Conservation (phyloP, 2,113 vertebrate species). For the Isichthys henryi region DNA sequence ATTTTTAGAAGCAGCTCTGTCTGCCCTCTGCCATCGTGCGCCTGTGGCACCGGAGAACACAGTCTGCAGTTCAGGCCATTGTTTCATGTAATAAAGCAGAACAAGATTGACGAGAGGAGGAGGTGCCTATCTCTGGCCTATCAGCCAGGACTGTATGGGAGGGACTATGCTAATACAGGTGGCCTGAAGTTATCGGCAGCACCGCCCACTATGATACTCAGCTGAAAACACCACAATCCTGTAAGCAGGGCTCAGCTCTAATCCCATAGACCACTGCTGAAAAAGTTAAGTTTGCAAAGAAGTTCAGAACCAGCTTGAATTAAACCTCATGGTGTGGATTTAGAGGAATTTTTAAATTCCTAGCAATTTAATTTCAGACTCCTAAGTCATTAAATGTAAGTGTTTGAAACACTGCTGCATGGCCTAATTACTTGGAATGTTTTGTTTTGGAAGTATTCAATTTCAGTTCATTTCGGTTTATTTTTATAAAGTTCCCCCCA, state of each 20-base stretch:
- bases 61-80: slow-evolving; percentile 28
- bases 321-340: not conserved
- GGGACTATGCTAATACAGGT: slow-evolving; percentile 31
- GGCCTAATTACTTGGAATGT: not conserved
- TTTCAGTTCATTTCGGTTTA: not conserved
- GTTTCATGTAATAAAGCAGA: slow-evolving; percentile 35
- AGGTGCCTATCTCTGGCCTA: slow-evolving; percentile 7
- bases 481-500: not conserved
- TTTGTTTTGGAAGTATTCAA: not conserved
- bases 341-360: not conserved
- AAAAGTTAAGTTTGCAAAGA: not conserved
- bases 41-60: slow-evolving; percentile 36
- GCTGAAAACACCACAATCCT: not conserved
- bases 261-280: not conserved
- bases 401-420: not conserved
- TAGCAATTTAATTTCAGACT: not conserved
- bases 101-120: slow-evolving; percentile 25
- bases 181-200: not conserved
- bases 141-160: slow-evolving; percentile 23
- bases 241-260: not conserved
- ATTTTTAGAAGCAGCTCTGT: slow-evolving; percentile 49
- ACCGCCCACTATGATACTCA: not conserved
- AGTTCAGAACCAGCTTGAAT: not conserved
- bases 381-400: not conserved
- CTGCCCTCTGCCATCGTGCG: slow-evolving; percentile 32